Evolutionary conservation across 2,797 vertebrate species (phyloP).

Genomic region (Psittacula derbiana): DNA sequence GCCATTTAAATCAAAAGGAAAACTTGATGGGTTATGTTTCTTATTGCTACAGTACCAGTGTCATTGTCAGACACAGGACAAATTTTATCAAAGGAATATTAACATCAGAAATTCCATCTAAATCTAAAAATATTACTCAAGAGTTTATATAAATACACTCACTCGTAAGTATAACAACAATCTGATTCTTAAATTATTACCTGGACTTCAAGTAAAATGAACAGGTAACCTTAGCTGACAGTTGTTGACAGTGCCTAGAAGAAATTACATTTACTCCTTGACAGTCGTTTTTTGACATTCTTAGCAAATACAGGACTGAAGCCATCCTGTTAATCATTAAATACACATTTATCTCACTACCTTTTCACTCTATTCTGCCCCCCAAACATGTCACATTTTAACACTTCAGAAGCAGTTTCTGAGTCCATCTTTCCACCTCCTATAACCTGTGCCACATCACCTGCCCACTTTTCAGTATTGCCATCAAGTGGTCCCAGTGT

Average conservation of each 20-base stretch:
- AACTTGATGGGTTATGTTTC: neutral
- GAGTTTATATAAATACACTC: neutral
- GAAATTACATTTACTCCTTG: neutral
- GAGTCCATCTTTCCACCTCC: neutral
- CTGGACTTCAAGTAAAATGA: neutral
- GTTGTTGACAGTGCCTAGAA: neutral
- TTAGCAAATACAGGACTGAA: neutral
- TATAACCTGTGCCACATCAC: accelerated
- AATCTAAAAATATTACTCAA: neutral
- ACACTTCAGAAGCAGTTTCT: neutral
- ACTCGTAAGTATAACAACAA: neutral
- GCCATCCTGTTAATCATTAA: slow-evolving; percentile 45
- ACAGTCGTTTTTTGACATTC: neutral
- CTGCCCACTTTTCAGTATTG: neutral
- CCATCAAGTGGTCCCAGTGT: neutral
- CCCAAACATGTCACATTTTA: neutral
- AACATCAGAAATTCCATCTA: neutral
- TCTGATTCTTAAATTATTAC: neutral
- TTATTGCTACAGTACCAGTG: neutral
- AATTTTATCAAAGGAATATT: neutral
- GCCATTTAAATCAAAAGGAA: neutral
- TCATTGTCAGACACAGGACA: neutral
- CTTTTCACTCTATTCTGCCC: neutral
- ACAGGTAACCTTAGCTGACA: neutral
- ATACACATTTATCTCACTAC: neutral